These are phyloP conservation scores for Scarus forsteni DNA, from an alignment of 2,797 vertebrate species.

Conservation along the genomic window DNA sequence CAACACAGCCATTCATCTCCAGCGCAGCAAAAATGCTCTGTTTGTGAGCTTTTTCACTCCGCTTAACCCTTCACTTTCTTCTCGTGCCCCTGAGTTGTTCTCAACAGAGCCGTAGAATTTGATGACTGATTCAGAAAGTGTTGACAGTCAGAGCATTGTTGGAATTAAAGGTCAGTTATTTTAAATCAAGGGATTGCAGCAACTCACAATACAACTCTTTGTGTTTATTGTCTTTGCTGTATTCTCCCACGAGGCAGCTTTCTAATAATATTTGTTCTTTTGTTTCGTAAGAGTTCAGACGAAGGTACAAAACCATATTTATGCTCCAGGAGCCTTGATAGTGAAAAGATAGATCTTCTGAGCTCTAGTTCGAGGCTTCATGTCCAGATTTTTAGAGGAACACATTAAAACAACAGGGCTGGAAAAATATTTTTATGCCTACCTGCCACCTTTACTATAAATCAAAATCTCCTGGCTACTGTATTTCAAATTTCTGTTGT, in stretches of 20 bases:
- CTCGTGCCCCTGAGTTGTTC: constrained; percentile 20
- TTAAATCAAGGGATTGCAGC: constrained; percentile 35
- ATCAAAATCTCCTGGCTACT: no score
- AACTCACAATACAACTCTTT: constrained; percentile 55
- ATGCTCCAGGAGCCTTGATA: background rate
- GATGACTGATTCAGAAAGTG: constrained; percentile 52
- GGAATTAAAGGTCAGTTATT: constrained; percentile 60
- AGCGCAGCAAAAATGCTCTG: constrained; percentile 23
- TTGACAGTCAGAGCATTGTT: constrained; percentile 60
- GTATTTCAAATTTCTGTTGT: no score
- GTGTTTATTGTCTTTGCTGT: constrained; percentile 42
- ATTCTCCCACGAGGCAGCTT: constrained; percentile 35
- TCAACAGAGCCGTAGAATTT: constrained; percentile 20
- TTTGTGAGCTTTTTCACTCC: constrained; percentile 9
- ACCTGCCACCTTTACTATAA: no score
- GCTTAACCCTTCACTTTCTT: constrained; percentile 29
- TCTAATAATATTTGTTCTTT: constrained; percentile 50
- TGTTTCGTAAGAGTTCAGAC: constrained; percentile 15
- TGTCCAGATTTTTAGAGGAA: background rate
- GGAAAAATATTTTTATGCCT: no score
- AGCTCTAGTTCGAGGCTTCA: background rate
- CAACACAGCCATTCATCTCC: constrained; percentile 48
- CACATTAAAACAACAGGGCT: no score
- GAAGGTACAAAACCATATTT: constrained; percentile 27
- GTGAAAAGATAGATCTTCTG: constrained; percentile 12